phyloP scores from a whole-genome alignment of 2,888 invertebrate species.

The Drosophila austrosaltans region DNA sequence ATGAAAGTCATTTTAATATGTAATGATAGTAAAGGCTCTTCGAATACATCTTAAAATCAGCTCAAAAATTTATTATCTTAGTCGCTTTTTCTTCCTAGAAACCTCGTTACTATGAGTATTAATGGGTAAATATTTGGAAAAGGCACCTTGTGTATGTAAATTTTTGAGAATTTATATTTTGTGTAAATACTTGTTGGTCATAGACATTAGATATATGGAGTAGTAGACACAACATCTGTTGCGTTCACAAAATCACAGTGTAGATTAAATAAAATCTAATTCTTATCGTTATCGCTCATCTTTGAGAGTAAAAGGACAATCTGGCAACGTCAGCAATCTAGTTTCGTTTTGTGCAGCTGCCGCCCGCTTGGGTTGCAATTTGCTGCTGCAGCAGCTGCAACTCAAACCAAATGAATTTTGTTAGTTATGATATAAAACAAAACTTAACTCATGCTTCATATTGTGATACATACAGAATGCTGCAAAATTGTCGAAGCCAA shows the following conservation, averaged over 20 bases:
- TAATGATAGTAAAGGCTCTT: too few species aligned
- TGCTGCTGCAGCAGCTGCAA: conserved; percentile 13
- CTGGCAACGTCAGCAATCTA: conserved; percentile 27
- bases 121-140: too few species aligned
- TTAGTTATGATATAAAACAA: conserved; percentile 48
- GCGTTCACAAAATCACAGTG: background rate
- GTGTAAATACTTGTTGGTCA: too few species aligned
- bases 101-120: too few species aligned
- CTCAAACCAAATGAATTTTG: conserved; percentile 33
- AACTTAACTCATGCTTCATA: conserved; percentile 48
- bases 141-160: too few species aligned
- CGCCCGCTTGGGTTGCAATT: conserved; percentile 44
- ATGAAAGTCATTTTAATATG: too few species aligned
- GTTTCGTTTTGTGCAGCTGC: conserved; percentile 41
- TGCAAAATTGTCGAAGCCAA: conserved; percentile 36
- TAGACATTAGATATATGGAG: background rate
- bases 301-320: background rate
- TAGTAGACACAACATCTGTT: background rate
- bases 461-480: conserved; percentile 38
- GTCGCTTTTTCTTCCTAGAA: too few species aligned
- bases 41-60: too few species aligned
- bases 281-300: background rate
- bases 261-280: background rate
- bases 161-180: too few species aligned
- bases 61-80: too few species aligned